Evolutionary conservation across 1,140 invertebrate genomes (phyloP).

Genomic region (Arion vulgaris): DNA sequence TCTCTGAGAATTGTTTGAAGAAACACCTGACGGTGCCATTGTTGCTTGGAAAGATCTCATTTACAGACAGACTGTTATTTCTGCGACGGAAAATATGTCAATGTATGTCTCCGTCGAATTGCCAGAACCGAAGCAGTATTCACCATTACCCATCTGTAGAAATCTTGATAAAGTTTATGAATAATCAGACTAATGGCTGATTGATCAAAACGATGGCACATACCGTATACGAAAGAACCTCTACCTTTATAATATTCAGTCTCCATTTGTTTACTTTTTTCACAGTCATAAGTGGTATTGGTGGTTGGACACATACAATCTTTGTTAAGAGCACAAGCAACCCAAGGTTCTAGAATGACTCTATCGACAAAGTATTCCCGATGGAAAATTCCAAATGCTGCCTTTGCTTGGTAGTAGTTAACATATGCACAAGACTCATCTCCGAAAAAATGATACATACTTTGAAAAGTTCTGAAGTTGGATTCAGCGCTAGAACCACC

Average conservation of each 20-base stretch:
- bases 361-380: conserved; percentile 26
- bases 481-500: not conserved
- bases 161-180: conserved; percentile 26
- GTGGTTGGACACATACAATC: conserved; percentile 18
- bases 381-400: conserved; percentile 15
- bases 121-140: not conserved
- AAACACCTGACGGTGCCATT: no score
- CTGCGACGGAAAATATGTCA: not conserved
- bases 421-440: conserved; percentile 31
- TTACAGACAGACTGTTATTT: no score
- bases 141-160: conserved; percentile 6
- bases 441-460: conserved; percentile 35
- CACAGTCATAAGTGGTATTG: not conserved
- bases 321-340: conserved; percentile 15
- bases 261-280: not conserved
- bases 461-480: not conserved
- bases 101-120: not conserved
- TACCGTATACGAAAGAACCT: not conserved
- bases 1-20: no score
- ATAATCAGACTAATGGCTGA: conserved; percentile 24
- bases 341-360: conserved; percentile 34
- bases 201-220: conserved; percentile 36
- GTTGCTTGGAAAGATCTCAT: no score
- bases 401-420: not conserved
- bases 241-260: not conserved